phyloP scores from a whole-genome alignment of 2,888 invertebrate genomes.

The Mamestra brassicae region DNA sequence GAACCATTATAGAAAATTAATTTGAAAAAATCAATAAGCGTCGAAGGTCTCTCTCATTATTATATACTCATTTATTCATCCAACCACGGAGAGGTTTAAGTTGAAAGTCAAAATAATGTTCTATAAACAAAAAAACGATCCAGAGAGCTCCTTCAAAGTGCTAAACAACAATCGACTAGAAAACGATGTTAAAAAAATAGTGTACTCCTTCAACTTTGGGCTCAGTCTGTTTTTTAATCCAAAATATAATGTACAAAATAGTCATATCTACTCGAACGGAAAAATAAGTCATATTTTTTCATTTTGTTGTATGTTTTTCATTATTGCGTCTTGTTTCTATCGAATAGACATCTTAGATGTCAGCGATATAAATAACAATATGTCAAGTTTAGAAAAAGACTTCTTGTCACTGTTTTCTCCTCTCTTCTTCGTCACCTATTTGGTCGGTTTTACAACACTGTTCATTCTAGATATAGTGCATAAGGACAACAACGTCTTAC shows the following conservation, averaged over 20 bases:
- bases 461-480: constrained; percentile 26
- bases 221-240: neutral
- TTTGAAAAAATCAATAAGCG: neutral
- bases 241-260: neutral
- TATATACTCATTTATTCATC: neutral
- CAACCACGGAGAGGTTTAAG: neutral
- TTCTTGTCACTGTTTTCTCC: neutral
- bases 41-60: neutral
- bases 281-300: constrained; percentile 2
- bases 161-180: constrained; percentile 14
- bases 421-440: neutral
- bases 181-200: constrained; percentile 12
- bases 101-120: neutral
- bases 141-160: neutral
- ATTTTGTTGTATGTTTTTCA: constrained; percentile 7
- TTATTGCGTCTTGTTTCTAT: constrained; percentile 1
- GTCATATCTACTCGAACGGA: constrained; percentile 17
- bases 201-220: neutral
- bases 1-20: neutral
- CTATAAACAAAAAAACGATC: neutral
- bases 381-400: constrained; percentile 12
- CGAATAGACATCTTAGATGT: neutral
- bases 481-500: constrained; percentile 8
- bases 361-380: neutral
- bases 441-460: neutral